phyloP scores from a whole-genome alignment of 2,888 invertebrate species.

The Drosophila stalkeri region DNA sequence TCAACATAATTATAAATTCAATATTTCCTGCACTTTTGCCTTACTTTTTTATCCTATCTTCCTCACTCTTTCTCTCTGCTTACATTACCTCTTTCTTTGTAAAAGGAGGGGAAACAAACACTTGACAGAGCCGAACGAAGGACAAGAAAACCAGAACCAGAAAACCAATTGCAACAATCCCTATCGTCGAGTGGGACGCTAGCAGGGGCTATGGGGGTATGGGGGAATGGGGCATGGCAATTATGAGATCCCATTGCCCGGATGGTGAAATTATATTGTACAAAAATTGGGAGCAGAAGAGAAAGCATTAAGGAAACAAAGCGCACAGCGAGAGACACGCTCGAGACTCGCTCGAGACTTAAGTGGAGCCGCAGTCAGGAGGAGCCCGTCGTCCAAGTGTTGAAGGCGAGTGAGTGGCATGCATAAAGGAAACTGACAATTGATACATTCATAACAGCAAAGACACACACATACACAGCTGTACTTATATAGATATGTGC shows the following conservation, averaged over 20 bases:
- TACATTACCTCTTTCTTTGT: neutral
- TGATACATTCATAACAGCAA: constrained; percentile 41
- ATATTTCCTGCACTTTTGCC: constrained; percentile 63
- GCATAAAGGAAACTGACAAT: constrained; percentile 60
- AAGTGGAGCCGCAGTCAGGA: constrained; percentile 58
- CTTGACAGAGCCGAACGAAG: constrained; percentile 59
- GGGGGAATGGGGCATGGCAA: constrained; percentile 39
- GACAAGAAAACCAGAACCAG: constrained; percentile 45
- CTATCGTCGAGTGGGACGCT: constrained; percentile 5
- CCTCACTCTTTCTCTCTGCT: neutral
- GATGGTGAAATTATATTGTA: constrained; percentile 67
- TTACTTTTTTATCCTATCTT: constrained; percentile 28
- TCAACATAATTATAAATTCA: constrained; percentile 69
- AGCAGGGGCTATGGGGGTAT: neutral
- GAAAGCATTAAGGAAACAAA: constrained; percentile 66
- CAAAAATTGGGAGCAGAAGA: constrained; percentile 74
- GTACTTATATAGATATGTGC: neutral
- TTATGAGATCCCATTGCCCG: constrained; percentile 59
- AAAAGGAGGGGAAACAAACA: constrained; percentile 62
- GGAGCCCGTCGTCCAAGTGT: constrained; percentile 43
- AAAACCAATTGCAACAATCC: constrained; percentile 34
- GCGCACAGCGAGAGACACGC: constrained; percentile 16
- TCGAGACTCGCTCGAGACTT: constrained; percentile 30
- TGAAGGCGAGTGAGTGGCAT: constrained; percentile 58
- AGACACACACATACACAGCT: neutral